These are phyloP conservation scores for Hermaeophaga mercurialis DNA, from an alignment of 2,888 invertebrate species.

Conservation along the genomic window DNA sequence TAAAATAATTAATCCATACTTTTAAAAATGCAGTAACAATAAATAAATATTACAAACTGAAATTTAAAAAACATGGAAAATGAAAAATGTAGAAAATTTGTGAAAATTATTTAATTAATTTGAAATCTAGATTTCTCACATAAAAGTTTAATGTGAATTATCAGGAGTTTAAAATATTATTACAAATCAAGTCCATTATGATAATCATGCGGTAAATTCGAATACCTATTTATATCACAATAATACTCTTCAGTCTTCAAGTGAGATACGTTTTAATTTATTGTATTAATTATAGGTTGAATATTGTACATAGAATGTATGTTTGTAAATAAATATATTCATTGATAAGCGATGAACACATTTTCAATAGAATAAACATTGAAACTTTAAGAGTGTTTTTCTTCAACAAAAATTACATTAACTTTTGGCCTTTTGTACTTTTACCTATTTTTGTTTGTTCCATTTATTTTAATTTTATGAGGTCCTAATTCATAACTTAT, in stretches of 20 bases:
- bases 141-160: background rate
- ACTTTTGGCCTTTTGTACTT: background rate
- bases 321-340: slow-evolving; percentile 61
- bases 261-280: slow-evolving; percentile 49
- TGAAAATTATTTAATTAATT: too few relatives aligned
- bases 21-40: too few relatives aligned
- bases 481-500: too few relatives aligned
- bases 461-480: slow-evolving; percentile 20
- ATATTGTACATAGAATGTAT: slow-evolving; percentile 59
- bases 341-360: slow-evolving; percentile 56
- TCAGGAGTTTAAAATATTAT: background rate
- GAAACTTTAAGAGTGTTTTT: slow-evolving; percentile 39
- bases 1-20: too few relatives aligned
- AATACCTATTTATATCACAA: slow-evolving; percentile 20
- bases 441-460: background rate
- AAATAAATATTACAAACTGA: too few relatives aligned
- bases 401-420: background rate
- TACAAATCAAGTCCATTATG: background rate
- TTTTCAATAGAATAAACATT: slow-evolving; percentile 59
- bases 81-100: too few relatives aligned
- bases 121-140: too few relatives aligned
- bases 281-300: slow-evolving; percentile 50
- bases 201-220: slow-evolving; percentile 19
- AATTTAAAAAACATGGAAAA: too few relatives aligned
- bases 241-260: slow-evolving; percentile 46